Evolutionary conservation across 2,888 invertebrate genomes (phyloP).

Genomic region (Habrosyne pyritoides): DNA sequence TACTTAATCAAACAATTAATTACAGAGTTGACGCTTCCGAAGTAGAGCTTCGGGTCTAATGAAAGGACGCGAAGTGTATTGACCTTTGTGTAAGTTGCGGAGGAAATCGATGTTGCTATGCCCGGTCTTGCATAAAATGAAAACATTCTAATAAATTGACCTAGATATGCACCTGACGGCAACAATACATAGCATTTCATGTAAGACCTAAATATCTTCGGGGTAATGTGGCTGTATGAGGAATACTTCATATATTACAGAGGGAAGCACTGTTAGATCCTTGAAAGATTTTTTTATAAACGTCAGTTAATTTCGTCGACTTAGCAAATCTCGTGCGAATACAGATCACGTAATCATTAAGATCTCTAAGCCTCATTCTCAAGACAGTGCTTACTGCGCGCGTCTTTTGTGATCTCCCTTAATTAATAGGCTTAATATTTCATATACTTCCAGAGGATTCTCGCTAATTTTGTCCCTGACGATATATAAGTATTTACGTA

Average conservation of each 20-base stretch:
- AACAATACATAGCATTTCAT: neutral
- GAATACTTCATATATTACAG: too few relatives aligned
- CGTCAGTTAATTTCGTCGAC: constrained; percentile 42
- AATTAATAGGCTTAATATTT: constrained; percentile 76
- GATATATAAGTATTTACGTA: constrained; percentile 48
- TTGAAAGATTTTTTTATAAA: constrained; percentile 3
- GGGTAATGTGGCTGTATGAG: neutral
- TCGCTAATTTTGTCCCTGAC: constrained; percentile 58
- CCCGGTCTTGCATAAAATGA: neutral
- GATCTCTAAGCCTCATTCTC: constrained; percentile 49
- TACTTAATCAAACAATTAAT: constrained; percentile 20
- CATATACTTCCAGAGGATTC: constrained; percentile 65
- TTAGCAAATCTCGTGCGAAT: constrained; percentile 54
- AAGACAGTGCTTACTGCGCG: constrained; percentile 57
- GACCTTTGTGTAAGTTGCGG: constrained; percentile 19
- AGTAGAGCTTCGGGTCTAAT: constrained; percentile 21
- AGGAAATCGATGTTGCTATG: constrained; percentile 15
- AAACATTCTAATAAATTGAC: constrained; percentile 18
- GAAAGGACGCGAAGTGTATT: constrained; percentile 26
- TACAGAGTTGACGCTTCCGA: constrained; percentile 14
- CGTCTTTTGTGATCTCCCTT: constrained; percentile 65
- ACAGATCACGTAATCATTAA: constrained; percentile 69
- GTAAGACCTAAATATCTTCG: neutral
- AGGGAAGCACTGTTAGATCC: too few relatives aligned
- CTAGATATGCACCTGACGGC: neutral